Percentiles rank a stretch among this genome's conserved stretches.
Conservation (phyloP, 2,888 invertebrate genomes). For the Desoria tigrina region DNA sequence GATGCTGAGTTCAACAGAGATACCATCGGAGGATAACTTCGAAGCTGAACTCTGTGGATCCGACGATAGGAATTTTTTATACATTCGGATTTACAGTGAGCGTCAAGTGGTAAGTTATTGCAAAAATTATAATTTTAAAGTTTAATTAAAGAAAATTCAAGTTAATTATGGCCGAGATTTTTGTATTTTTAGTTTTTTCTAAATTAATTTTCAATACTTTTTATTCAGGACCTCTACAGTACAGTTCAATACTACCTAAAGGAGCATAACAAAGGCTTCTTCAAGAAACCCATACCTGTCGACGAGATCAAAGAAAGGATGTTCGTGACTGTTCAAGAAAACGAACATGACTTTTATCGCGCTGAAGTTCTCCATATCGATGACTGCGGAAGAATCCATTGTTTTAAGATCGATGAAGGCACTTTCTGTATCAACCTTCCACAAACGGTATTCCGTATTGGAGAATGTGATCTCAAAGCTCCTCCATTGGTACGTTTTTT, state of each 20-base stretch:
- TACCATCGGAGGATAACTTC: too few relatives aligned
- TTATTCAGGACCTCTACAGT: background rate
- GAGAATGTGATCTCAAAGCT: background rate
- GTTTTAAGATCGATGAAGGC: slow-evolving; percentile 14
- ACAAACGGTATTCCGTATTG: background rate
- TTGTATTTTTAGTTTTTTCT: too few relatives aligned
- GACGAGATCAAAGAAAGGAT: background rate
- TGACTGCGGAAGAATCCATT: background rate
- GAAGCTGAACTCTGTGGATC: slow-evolving; percentile 8
- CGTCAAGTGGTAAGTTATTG: background rate
- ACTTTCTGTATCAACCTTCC: background rate
- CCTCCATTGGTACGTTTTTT: background rate
- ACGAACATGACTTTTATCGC: background rate
- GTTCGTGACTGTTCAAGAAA: background rate
- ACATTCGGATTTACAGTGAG: background rate
- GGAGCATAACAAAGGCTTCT: background rate
- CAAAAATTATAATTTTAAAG: too few relatives aligned
- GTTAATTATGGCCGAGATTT: too few relatives aligned
- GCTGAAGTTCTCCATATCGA: slow-evolving; percentile 1
- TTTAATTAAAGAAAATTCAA: too few relatives aligned
- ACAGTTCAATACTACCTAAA: background rate
- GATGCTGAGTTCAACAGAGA: too few relatives aligned
- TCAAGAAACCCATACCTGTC: background rate
- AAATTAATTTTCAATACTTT: background rate
- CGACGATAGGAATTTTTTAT: background rate